A percentile compares a stretch with the other conserved stretches of the same genome.
These are phyloP conservation scores for Carabus problematicus DNA, from an alignment of 2,888 invertebrate species.

Conservation along the genomic window DNA sequence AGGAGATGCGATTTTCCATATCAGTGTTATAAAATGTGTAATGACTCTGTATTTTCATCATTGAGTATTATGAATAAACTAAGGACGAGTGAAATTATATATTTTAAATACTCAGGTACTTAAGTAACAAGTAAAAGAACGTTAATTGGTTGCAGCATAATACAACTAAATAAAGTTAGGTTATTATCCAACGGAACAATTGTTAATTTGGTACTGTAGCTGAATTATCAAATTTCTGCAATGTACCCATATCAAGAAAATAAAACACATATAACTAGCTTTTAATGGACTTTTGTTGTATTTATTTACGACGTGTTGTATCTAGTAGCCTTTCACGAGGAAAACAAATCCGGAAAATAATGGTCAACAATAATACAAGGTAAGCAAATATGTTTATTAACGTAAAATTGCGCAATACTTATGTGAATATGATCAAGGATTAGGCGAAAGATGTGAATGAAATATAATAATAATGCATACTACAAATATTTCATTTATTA, in stretches of 20 bases:
- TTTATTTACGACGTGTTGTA: slow-evolving; percentile 2
- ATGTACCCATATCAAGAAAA: slow-evolving; percentile 33
- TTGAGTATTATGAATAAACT: background rate
- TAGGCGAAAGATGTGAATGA: background rate
- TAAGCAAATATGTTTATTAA: too few species aligned
- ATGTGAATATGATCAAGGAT: background rate
- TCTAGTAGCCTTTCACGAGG: background rate
- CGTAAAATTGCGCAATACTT: too few species aligned
- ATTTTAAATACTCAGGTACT: slow-evolving; percentile 41
- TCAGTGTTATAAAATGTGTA: too few species aligned
- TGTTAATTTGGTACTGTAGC: slow-evolving; percentile 36
- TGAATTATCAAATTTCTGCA: slow-evolving; percentile 25
- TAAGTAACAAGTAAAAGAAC: slow-evolving; percentile 19
- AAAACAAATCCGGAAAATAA: too few species aligned
- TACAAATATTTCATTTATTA: slow-evolving; percentile 42
- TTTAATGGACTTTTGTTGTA: slow-evolving; percentile 24
- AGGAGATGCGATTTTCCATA: too few species aligned
- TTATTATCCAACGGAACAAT: slow-evolving; percentile 19
- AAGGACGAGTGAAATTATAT: slow-evolving; percentile 30
- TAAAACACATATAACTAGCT: slow-evolving; percentile 32
- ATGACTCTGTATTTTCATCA: too few species aligned
- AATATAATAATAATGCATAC: background rate
- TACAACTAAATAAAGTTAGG: slow-evolving; percentile 30
- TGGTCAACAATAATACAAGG: too few species aligned
- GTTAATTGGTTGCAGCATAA: slow-evolving; percentile 27